phyloP scores from a whole-genome alignment of 2,797 vertebrate species.

The Myotis findleyi region DNA sequence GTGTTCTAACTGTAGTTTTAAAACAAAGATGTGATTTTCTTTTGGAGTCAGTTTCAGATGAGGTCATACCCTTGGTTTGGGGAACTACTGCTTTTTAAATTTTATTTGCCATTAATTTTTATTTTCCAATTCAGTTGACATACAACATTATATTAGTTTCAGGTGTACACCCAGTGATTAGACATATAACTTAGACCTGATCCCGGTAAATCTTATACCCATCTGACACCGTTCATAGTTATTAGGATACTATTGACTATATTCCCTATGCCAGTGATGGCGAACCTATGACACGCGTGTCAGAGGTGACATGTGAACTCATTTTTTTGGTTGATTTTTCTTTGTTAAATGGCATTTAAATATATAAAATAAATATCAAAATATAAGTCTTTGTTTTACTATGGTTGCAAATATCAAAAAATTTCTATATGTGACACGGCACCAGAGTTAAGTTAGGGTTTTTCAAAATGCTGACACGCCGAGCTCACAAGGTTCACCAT shows the following conservation, averaged over 20 bases:
- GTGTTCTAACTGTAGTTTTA: conserved; percentile 50
- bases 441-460: no score
- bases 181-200: not conserved
- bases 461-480: no score
- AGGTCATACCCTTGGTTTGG: conserved; percentile 11
- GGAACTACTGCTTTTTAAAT: not conserved
- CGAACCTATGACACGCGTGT: no score
- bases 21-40: conserved; percentile 40
- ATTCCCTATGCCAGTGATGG: not conserved
- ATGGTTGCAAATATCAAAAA: no score
- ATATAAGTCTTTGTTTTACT: no score
- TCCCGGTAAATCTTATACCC: not conserved
- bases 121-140: not conserved
- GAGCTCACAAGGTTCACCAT: no score
- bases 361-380: no score
- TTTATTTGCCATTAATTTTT: not conserved
- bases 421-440: no score
- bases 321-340: no score
- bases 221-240: not conserved
- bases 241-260: not conserved
- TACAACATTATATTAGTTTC: not conserved
- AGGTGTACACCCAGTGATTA: not conserved
- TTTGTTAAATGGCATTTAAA: no score
- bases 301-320: no score
- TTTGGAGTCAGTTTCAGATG: conserved; percentile 30